Evolutionary conservation across 2,888 invertebrate species (phyloP).

Genomic region (Pediacus dermestoides): DNA sequence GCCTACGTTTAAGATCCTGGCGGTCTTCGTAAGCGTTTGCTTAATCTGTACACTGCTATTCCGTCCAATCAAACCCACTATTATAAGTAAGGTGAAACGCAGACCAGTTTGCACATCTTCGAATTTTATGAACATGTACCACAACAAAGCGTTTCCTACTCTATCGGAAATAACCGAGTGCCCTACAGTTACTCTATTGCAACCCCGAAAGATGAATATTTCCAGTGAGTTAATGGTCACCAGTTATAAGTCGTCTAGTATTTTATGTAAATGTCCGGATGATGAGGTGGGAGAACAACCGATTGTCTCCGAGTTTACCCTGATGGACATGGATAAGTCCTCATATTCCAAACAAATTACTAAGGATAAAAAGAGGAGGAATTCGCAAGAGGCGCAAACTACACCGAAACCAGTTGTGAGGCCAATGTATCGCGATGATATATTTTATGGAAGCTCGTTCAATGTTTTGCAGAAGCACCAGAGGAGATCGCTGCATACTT

Average conservation of each 20-base stretch:
- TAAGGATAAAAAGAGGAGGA: slow-evolving; percentile 9
- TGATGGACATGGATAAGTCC: no score
- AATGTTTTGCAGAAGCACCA: slow-evolving; percentile 19
- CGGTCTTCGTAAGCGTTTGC: slow-evolving; percentile 29
- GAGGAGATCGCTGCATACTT: slow-evolving; percentile 8
- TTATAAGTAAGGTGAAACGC: slow-evolving; percentile 12
- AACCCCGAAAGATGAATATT: slow-evolving; percentile 14
- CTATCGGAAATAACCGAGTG: slow-evolving; percentile 34
- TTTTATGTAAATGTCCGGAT: slow-evolving; percentile 11
- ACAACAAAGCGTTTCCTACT: slow-evolving; percentile 21
- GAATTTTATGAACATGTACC: slow-evolving; percentile 17
- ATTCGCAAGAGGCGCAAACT: slow-evolving; percentile 15
- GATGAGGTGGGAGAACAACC: slow-evolving; percentile 4
- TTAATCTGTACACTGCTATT: slow-evolving; percentile 27
- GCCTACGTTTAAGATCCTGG: slow-evolving; percentile 55
- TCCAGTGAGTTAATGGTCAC: slow-evolving; percentile 18
- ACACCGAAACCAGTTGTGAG: slow-evolving; percentile 19
- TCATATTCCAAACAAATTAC: no score
- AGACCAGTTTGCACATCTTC: slow-evolving; percentile 17
- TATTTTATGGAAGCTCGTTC: slow-evolving; percentile 56
- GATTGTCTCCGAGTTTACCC: slow-evolving; percentile 3
- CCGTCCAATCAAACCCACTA: slow-evolving; percentile 30
- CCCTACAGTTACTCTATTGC: slow-evolving; percentile 21
- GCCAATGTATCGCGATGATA: slow-evolving; percentile 65
- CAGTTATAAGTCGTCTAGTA: slow-evolving; percentile 13